These are phyloP conservation scores for Xenopus laevis DNA, from an alignment of 2,113 vertebrate species.

Conservation along the genomic window DNA sequence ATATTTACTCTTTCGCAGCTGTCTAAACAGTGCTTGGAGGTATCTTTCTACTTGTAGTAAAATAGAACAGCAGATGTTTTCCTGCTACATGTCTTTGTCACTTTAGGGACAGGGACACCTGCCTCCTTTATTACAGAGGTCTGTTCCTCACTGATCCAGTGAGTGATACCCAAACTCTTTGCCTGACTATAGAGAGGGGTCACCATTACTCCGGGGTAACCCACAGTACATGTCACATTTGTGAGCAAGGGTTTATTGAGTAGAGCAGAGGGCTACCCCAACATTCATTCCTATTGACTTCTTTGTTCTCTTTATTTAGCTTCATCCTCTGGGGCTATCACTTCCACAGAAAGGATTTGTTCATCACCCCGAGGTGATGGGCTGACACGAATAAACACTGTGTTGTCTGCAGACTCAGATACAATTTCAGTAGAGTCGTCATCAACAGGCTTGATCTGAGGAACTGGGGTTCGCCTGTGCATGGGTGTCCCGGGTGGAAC, in stretches of 20 bases:
- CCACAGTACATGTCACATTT: too few species aligned
- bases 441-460: neutral
- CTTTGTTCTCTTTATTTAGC: neutral
- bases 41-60: neutral
- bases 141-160: neutral
- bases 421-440: constrained; percentile 33
- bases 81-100: neutral
- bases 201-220: too few species aligned
- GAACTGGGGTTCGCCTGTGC: constrained; percentile 55
- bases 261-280: neutral
- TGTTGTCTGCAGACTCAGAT: constrained; percentile 60
- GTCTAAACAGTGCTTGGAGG: neutral
- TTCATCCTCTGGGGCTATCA: constrained; percentile 16
- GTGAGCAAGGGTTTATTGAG: neutral
- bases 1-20: neutral
- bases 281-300: neutral
- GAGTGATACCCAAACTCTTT: neutral
- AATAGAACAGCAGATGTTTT: neutral
- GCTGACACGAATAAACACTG: constrained; percentile 54
- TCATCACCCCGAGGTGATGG: constrained; percentile 14
- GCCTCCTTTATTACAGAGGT: neutral
- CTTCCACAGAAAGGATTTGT: constrained; percentile 22
- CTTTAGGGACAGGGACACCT: neutral
- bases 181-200: too few species aligned
- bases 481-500: constrained; percentile 58